phyloP scores from a whole-genome alignment of 2,888 invertebrate species.

The Molanna angustata region DNA sequence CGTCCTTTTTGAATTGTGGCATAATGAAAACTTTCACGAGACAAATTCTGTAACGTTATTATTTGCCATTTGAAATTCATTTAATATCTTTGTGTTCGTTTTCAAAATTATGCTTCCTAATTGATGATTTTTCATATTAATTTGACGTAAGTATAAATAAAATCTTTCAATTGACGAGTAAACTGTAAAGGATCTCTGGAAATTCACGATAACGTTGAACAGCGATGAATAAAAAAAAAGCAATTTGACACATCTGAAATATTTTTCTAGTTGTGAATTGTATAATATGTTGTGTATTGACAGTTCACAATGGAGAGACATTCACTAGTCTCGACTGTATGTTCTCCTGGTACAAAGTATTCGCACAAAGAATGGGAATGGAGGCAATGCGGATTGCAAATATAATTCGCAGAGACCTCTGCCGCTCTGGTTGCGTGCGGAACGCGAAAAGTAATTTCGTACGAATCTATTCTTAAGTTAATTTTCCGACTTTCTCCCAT shows the following conservation, averaged over 20 bases:
- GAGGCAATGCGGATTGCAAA: slow-evolving; percentile 4
- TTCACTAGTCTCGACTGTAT: slow-evolving; percentile 5
- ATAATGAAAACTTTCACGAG: slow-evolving; percentile 23
- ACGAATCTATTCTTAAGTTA: slow-evolving; percentile 30
- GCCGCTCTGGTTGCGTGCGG: slow-evolving; percentile 28
- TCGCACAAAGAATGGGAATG: slow-evolving; percentile 2
- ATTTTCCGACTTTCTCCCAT: slow-evolving; percentile 42
- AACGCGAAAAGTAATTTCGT: slow-evolving; percentile 28
- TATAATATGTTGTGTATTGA: no score
- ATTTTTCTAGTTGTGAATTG: no score
- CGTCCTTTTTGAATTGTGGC: slow-evolving; percentile 25
- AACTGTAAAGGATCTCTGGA: no score
- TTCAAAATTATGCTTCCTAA: no score
- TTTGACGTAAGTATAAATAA: no score
- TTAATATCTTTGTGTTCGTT: slow-evolving; percentile 9
- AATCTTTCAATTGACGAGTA: no score
- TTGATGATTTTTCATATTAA: no score
- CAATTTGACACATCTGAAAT: no score
- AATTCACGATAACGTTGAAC: no score
- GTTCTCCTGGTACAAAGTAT: slow-evolving; percentile 26
- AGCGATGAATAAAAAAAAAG: no score
- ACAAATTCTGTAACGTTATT: no score
- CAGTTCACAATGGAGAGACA: no score
- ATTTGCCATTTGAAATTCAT: slow-evolving; percentile 6
- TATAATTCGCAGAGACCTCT: slow-evolving; percentile 2